These are phyloP conservation scores for Enteromius fasciolatus DNA, from an alignment of 2,797 vertebrate genomes.

Conservation along the genomic window DNA sequence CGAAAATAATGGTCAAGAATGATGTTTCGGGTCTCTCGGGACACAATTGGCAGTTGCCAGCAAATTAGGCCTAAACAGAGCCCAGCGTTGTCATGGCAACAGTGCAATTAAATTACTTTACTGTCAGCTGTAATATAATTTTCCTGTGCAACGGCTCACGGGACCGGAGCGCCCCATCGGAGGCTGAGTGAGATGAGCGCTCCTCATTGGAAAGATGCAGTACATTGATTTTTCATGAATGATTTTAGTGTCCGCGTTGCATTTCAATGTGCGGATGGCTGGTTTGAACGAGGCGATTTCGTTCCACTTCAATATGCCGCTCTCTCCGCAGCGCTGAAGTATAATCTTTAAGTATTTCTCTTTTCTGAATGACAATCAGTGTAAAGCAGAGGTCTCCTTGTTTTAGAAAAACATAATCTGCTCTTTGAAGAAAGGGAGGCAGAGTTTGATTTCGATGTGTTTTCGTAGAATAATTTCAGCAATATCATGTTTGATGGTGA, in stretches of 20 bases:
- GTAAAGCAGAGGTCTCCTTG: not conserved
- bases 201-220: conserved; percentile 58
- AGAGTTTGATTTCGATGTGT: not conserved
- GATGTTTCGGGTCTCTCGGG: conserved; percentile 72
- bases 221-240: conserved; percentile 55
- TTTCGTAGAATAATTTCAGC: not conserved
- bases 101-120: conserved; percentile 87
- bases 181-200: conserved; percentile 71
- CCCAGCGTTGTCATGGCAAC: conserved; percentile 86
- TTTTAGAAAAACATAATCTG: conserved; percentile 1
- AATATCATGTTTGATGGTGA: not conserved
- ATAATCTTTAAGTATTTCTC: conserved; percentile 29
- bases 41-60: conserved; percentile 77
- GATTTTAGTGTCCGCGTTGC: conserved; percentile 55
- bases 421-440: not conserved
- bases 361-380: conserved; percentile 7
- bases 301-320: conserved; percentile 3
- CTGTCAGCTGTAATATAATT: conserved; percentile 89
- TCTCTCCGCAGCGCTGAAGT: not conserved
- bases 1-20: conserved; percentile 62
- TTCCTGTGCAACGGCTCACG: conserved; percentile 82
- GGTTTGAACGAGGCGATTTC: conserved; percentile 28
- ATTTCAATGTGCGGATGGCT: conserved; percentile 29
- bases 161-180: conserved; percentile 78
- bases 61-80: conserved; percentile 89